These are phyloP conservation scores for Euzetes globulus DNA, from an alignment of 2,888 invertebrate genomes.

Conservation along the genomic window DNA sequence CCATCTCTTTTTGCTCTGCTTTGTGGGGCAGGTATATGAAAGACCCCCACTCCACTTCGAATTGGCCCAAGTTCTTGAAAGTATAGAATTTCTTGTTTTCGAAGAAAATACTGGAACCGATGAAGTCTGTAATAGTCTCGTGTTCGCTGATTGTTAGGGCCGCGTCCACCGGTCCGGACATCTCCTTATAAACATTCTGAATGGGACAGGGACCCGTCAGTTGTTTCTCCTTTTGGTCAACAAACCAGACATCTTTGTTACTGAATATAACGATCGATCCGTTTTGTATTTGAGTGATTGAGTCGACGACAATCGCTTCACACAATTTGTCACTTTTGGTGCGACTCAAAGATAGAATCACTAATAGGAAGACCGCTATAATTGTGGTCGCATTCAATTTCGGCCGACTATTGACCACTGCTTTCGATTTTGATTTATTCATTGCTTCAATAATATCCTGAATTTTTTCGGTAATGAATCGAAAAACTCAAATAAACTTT, in stretches of 20 bases:
- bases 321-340: background rate
- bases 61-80: background rate
- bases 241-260: background rate
- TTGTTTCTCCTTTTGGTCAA: background rate
- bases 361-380: no score
- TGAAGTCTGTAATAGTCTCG: background rate
- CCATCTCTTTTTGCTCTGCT: background rate
- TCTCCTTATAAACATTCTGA: background rate
- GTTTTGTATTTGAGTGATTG: background rate
- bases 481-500: no score
- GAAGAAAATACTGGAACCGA: background rate
- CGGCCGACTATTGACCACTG: no score
- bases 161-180: background rate
- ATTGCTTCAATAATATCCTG: no score
- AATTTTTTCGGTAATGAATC: no score
- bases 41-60: background rate
- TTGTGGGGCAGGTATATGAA: background rate
- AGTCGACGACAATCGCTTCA: background rate
- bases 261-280: background rate
- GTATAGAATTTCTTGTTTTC: background rate
- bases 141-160: background rate
- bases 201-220: slow-evolving; percentile 11
- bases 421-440: no score
- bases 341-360: background rate
- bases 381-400: no score